phyloP scores from a whole-genome alignment of 2,888 invertebrate species.

The Psylliodes chrysocephalus region DNA sequence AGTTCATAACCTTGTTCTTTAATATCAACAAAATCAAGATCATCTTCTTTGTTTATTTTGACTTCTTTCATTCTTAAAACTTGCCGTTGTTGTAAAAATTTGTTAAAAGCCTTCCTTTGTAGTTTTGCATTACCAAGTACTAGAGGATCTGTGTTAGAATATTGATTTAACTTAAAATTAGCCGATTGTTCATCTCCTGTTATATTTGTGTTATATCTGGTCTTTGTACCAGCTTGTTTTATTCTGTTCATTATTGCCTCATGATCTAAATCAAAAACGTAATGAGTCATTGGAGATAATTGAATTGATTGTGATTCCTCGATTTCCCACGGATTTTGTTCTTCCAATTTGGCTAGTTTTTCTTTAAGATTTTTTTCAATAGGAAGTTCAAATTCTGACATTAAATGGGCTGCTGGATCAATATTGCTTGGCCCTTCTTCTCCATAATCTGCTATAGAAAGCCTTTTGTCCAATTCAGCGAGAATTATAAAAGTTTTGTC shows the following conservation, averaged over 20 bases:
- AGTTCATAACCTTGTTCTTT: too few species aligned
- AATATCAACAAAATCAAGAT: neutral
- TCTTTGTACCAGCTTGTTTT: neutral
- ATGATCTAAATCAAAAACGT: conserved; percentile 77
- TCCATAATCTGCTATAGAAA: conserved; percentile 75
- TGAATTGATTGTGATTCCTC: conserved; percentile 58
- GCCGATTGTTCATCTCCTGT: conserved; percentile 39
- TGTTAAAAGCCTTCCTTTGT: conserved; percentile 67
- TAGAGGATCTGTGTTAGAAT: conserved; percentile 52
- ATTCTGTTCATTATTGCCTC: conserved; percentile 69
- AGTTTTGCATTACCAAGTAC: conserved; percentile 52
- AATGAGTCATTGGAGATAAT: conserved; percentile 77
- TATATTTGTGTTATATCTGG: neutral
- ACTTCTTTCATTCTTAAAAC: conserved; percentile 49
- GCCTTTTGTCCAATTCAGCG: conserved; percentile 70
- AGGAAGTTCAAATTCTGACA: conserved; percentile 61
- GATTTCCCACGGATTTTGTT: conserved; percentile 43
- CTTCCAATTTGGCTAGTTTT: conserved; percentile 51
- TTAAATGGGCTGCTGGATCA: conserved; percentile 57
- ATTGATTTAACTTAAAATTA: conserved; percentile 42
- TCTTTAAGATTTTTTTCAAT: conserved; percentile 66
- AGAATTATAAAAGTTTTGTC: conserved; percentile 69
- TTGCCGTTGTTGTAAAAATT: conserved; percentile 69
- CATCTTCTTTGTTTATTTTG: neutral
- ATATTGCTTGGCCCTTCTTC: conserved; percentile 68